Base-by-base conservation (phyloP, 2,888 invertebrate genomes). In the Xylota sylvarum region DNA sequence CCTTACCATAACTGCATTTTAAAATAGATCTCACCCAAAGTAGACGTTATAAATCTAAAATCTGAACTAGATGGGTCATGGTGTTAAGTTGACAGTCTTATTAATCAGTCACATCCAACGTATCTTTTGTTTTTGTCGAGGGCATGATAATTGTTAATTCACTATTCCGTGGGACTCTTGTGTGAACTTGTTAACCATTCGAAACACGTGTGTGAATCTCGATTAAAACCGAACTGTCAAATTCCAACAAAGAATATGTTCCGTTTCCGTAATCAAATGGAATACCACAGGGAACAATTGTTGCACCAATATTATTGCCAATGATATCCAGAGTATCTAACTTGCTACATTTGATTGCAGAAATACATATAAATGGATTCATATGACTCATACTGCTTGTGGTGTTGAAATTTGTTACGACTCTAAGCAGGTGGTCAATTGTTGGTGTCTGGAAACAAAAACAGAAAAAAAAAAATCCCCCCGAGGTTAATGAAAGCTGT, bases 101-200 rank as follows among this genome's bases (percentile, higher is more conserved):
- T 64, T 64, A 64, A 64, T 64, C 64, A 64, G 46, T 46, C 46
- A 17, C 64, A 27, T 64, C 43, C 62, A 62, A 62, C 27, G 27
- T 23, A 62, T 27, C 27, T 62, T 43, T 40, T 62, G 40, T 37
- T 43, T 14, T 43, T 43, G 40, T 62, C 60, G 60, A 62, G n/a
- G 7, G 9, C 14, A 43, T 27, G 60, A 43, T 62, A 62, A 62
- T 62, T 62, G n/a, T 43, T 43, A 43, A 27, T 60, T 62, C 60
- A 43, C 43, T 7, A 46, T 1, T 17, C 14, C 10, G 10, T 48
- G 7, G 43, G 14, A 43, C 14, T 14, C 43, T n/a, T 5, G 14
- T 43, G 5, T 4, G n/a, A 43, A 43, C 43, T 4, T 37, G 37
- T 10, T 37, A 10, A 37, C 37, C n/a, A 40, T 43, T 43, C 4